Base-by-base conservation (phyloP, 1,140 invertebrate species). In the Drosophila asahinai region DNA sequence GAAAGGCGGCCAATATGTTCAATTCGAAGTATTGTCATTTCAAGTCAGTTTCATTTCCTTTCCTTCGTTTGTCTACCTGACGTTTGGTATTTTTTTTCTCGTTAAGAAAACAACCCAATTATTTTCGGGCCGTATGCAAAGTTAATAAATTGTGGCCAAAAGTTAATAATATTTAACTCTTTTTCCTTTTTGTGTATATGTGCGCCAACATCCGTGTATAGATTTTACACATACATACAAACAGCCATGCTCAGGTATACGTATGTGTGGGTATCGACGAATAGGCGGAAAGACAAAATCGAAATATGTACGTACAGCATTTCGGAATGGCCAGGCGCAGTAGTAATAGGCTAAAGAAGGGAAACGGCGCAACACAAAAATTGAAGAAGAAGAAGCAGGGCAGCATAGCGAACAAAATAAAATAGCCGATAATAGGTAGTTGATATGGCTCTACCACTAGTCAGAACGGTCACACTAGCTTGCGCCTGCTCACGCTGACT, bases 401-500 rank as follows among this genome's bases (percentile, higher is more conserved):
- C 27, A 59, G 48, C 48, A 42, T 22, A 45, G 57, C 55, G 79
- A 91, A 91, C 86, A 90, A 90, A 90, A 90, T 86, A 91, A 82
- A 91, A 86, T 91, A 86, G 82, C 74, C 86, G 81, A 90, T 87
- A 90, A 87, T 84, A 87, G 62, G 68, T 68, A 77, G 83, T 86
- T 82, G 79, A 67, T 66, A 80, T 57, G 70, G 57, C 71, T 73
- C 17, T 62, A 40, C 52, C 42, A 51, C n/a, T 45, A 40, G 84
- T 48, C n/a, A 47, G 71, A 90, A 77, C 66, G 79, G 82, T 51
- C 60, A 76, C 66, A 80, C 86, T 90, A 89, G 65, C 59, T 81
- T 67, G 19, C 17, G 17, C 42, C 62, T 58, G 42, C 14, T 19
- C 2, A 14, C n/a, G 19, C 59, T 14, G n/a, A 59, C 55, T 68